Conservation (phyloP, 2,797 vertebrate genomes). For the Anisognathus igniventris region DNA sequence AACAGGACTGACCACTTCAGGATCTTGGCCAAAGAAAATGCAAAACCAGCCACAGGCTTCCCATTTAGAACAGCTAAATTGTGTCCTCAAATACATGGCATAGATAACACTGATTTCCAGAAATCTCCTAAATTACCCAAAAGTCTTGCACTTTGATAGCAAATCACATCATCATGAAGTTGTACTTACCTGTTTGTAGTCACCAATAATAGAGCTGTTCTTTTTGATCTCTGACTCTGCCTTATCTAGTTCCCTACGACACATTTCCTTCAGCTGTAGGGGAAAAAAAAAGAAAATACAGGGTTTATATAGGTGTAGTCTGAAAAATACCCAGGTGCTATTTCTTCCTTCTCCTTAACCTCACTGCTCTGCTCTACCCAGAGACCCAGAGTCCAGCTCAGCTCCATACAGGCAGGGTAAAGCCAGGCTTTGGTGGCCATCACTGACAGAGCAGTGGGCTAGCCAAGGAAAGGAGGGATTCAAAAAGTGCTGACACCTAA, state of each 20-base stretch:
- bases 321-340: background rate
- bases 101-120: background rate
- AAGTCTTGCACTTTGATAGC: background rate
- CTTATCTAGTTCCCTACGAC: constrained; percentile 93
- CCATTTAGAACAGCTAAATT: background rate
- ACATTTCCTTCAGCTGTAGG: constrained; percentile 96
- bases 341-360: background rate
- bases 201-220: constrained; percentile 96
- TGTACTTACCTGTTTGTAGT: constrained; percentile 93
- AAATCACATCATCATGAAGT: background rate
- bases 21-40: background rate
- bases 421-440: background rate
- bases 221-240: constrained; percentile 97
- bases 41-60: background rate
- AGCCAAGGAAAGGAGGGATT: background rate
- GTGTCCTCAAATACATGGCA: background rate
- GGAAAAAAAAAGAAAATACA: background rate
- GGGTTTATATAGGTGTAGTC: background rate
- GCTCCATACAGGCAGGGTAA: background rate
- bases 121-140: background rate
- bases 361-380: background rate
- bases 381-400: background rate
- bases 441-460: background rate
- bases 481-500: background rate
- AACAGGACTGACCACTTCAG: background rate